Conservation (phyloP, 2,797 vertebrate genomes). For the Gymnothorax javanicus region DNA sequence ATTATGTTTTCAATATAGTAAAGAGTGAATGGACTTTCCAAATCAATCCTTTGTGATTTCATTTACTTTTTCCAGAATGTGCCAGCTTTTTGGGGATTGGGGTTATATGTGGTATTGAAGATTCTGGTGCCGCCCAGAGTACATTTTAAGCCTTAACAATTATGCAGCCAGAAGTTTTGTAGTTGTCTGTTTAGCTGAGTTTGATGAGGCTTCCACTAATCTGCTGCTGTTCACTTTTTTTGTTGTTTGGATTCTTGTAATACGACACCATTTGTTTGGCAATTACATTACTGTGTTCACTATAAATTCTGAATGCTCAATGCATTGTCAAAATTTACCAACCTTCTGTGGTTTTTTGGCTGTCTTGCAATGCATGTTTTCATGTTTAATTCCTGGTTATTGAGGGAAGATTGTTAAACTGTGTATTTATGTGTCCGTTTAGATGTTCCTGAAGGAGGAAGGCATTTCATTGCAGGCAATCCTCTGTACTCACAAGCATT, state of each 20-base stretch:
- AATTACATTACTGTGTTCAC: not conserved
- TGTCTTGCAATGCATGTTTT: not conserved
- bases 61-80: no score
- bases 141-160: slow-evolving; percentile 8
- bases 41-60: no score
- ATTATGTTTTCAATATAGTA: no score
- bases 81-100: no score
- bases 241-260: not conserved
- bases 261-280: not conserved
- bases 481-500: slow-evolving; percentile 97
- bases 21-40: no score
- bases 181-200: not conserved
- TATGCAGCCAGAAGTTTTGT: not conserved
- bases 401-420: slow-evolving; percentile 18
- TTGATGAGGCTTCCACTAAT: not conserved
- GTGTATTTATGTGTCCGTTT: slow-evolving; percentile 34
- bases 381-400: not conserved
- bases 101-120: not conserved
- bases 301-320: not conserved
- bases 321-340: not conserved
- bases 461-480: slow-evolving; percentile 88
- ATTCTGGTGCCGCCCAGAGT: slow-evolving; percentile 16
- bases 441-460: slow-evolving; percentile 86
- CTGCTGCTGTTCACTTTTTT: not conserved
- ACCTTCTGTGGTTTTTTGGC: not conserved